These are phyloP conservation scores for Puma concolor DNA, from an alignment of 2,113 vertebrate species.

Conservation along the genomic window DNA sequence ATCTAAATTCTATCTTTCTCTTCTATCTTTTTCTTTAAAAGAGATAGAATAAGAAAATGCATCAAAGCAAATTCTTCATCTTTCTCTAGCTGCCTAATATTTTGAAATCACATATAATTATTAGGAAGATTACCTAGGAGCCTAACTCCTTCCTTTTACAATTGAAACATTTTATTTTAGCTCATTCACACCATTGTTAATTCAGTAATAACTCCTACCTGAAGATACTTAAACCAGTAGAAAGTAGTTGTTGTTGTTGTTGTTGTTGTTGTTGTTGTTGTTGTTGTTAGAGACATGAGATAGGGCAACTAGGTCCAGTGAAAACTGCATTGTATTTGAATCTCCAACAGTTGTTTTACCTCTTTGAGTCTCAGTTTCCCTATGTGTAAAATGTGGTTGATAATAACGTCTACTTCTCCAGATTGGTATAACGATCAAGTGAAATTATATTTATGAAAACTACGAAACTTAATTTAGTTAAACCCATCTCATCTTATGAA, in stretches of 20 bases:
- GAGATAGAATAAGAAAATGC: slow-evolving; percentile 31
- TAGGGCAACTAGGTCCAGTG: not conserved
- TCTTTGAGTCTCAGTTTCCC: not conserved
- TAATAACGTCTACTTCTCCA: not conserved
- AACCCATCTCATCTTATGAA: not conserved
- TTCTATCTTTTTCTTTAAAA: slow-evolving; percentile 30
- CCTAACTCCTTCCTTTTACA: slow-evolving; percentile 13
- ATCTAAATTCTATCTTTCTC: slow-evolving; percentile 37
- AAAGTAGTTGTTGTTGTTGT: not conserved
- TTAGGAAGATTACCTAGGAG: not conserved
- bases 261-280: not conserved
- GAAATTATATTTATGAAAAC: slow-evolving; percentile 32
- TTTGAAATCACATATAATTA: slow-evolving; percentile 39
- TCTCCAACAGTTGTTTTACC: not conserved
- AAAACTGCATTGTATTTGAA: not conserved
- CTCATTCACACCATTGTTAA: not conserved
- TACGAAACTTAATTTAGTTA: not conserved
- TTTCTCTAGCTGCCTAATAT: slow-evolving; percentile 33
- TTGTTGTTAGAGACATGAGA: not conserved
- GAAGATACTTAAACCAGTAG: not conserved
- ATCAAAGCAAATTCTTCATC: slow-evolving; percentile 48
- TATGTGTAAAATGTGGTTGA: not conserved
- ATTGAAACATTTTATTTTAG: slow-evolving; percentile 16
- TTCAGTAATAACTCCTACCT: not conserved
- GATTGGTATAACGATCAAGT: not conserved